Evolutionary conservation across 2,888 invertebrate genomes (phyloP), one percentile per base, ranked within the genome.

Genomic region (Pycnomerus fuliginosus): DNA sequence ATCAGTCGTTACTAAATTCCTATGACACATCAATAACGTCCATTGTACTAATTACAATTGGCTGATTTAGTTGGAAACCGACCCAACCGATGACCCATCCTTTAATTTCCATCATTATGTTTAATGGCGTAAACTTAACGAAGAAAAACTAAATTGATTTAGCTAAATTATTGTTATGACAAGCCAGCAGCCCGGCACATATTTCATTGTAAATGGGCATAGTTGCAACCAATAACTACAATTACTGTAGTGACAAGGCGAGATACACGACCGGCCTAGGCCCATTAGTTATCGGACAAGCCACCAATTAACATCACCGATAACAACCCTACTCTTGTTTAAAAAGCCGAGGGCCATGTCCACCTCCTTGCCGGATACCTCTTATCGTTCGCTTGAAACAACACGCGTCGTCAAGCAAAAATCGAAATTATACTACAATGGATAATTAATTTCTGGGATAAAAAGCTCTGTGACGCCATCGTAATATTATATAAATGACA

Each of bases 201-300:
- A 70, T 69, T 69, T 69, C 69, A 68, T 62, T 56, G 60, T 55
- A 62, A 69, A 69, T 69, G 68, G 68, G 61, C 70, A 69, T 70
- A 69, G 69, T 69, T 69, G 67, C 65, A 61, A 65, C 69, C 69
- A 69, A 70, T 70, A 70, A 69, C 69, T 69, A 65, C 68, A 69
- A 70, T 70, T 69, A 70, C 67, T 61, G 61, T 64, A 68, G 62
- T 68, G 66, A 68, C 69, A 68, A 68, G 66, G 61, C 64, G 64
- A 67, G 65, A 69, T 68, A 65, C 67, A 69, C 67, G 63, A 58
- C 59, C 64, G 59, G 57, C 61, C 65, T 60, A 57, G 56, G 55
- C 40, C 59, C 65, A 65, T 68, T 67, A 60, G 64, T 67, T 67
- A 67, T 65, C 61, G 57, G 59, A 56, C 62, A 63, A 64, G 61